Evolutionary conservation across 2,797 vertebrate genomes (phyloP).

Genomic region (Pelochelys cantorii): DNA sequence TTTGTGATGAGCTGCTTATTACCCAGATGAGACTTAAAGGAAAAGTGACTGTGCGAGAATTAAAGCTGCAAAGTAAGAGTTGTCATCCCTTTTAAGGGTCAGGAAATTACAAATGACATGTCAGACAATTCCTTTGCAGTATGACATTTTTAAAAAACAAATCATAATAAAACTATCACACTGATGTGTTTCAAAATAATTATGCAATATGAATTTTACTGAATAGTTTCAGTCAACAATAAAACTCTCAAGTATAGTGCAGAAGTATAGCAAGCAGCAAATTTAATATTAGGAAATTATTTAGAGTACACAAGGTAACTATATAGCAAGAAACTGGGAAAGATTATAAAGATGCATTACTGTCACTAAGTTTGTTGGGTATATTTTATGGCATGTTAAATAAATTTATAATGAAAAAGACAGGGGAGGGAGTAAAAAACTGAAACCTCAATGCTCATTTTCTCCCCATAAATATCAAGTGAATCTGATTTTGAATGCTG

Average conservation of each 20-base stretch:
- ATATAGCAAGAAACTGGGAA: not conserved
- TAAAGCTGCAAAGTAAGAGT: not conserved
- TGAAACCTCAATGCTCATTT: not conserved
- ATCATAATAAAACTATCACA: not conserved
- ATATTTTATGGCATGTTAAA: not conserved
- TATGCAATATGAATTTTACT: not conserved
- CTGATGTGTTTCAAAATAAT: not conserved
- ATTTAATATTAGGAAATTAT: not conserved
- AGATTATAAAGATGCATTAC: not conserved
- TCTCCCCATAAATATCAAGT: not conserved
- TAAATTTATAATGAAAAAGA: not conserved
- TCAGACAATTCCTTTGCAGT: not conserved
- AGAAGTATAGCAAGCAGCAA: not conserved
- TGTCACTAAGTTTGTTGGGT: not conserved
- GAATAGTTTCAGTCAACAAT: not conserved
- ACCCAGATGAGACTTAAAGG: not conserved
- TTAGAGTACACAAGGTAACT: not conserved
- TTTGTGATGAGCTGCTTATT: not conserved
- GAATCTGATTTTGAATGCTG: not conserved
- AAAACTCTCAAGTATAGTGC: not conserved
- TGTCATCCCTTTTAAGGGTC: not conserved
- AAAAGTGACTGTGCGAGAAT: not conserved
- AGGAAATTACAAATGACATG: not conserved
- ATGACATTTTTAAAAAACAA: constrained; percentile 45
- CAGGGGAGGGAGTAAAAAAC: not conserved